Conservation (phyloP, 2,888 invertebrate genomes). For the Mythimna pallens region DNA sequence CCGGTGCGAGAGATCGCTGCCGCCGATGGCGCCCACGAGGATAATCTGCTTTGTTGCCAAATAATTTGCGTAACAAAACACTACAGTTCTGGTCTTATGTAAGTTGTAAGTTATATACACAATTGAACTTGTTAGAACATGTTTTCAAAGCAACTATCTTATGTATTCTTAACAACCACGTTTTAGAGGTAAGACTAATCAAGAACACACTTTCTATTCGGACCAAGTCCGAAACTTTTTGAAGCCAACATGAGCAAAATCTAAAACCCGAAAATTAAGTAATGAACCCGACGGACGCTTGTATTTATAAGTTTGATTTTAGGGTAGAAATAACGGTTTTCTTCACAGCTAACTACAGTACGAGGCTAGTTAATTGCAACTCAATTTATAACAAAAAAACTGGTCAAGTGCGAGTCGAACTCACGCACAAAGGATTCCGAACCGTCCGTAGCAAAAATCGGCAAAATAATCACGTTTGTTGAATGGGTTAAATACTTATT, state of each 20-base stretch:
- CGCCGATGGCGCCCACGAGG: too few relatives aligned
- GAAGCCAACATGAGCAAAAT: conserved; percentile 4
- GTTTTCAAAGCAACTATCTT: not conserved
- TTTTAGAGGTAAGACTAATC: not conserved
- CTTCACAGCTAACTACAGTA: not conserved
- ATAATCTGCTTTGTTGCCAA: not conserved
- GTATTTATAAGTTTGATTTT: not conserved
- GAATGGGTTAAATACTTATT: too few relatives aligned
- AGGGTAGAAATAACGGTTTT: not conserved
- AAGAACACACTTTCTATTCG: conserved; percentile 14
- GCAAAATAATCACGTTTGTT: too few relatives aligned
- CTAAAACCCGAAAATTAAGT: not conserved
- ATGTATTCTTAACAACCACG: not conserved
- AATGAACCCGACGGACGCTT: not conserved
- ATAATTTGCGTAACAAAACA: not conserved
- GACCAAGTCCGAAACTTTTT: not conserved
- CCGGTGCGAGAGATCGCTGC: too few relatives aligned
- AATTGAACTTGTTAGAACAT: not conserved
- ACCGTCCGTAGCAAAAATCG: too few relatives aligned
- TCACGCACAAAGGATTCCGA: too few relatives aligned
- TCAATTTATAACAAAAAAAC: not conserved
- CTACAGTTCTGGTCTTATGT: not conserved
- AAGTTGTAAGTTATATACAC: not conserved
- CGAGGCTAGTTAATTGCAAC: not conserved
- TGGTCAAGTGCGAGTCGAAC: too few relatives aligned